Evolutionary conservation across 2,797 vertebrate species (phyloP).

Genomic region (Oceanodroma leucorhoa): DNA sequence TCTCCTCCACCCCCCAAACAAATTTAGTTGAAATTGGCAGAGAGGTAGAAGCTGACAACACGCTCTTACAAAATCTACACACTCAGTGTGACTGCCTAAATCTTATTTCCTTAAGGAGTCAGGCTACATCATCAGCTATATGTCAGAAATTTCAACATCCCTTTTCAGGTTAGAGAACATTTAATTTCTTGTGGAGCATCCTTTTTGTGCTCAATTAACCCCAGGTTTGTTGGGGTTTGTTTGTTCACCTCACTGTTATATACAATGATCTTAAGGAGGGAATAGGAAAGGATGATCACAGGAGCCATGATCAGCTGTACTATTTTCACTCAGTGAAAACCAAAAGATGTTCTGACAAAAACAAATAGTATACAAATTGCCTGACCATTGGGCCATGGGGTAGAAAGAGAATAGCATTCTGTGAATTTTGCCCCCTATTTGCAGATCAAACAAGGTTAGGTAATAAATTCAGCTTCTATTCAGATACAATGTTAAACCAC

Average conservation of each 20-base stretch:
- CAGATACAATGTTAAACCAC: not conserved
- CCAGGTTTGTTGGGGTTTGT: not conserved
- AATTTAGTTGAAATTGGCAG: not conserved
- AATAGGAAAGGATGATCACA: not conserved
- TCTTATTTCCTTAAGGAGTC: not conserved
- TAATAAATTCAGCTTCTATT: slow-evolving; percentile 3
- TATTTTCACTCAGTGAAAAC: not conserved
- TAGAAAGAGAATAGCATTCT: not conserved
- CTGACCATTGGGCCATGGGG: not conserved
- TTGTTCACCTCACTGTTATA: not conserved
- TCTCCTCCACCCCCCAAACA: not conserved
- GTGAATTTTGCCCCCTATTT: not conserved
- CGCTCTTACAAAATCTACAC: not conserved
- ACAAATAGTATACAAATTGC: not conserved
- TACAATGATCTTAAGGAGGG: not conserved
- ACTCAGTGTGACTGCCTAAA: not conserved
- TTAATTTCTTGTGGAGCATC: not conserved
- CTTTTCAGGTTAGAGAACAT: not conserved
- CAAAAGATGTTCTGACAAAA: not conserved
- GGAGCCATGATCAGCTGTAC: not conserved
- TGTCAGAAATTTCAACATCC: not conserved
- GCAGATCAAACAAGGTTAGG: not conserved
- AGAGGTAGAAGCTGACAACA: not conserved
- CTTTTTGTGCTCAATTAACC: not conserved
- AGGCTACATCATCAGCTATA: not conserved